phyloP scores from a whole-genome alignment of 2,888 invertebrate genomes.

The Atherix ibis region DNA sequence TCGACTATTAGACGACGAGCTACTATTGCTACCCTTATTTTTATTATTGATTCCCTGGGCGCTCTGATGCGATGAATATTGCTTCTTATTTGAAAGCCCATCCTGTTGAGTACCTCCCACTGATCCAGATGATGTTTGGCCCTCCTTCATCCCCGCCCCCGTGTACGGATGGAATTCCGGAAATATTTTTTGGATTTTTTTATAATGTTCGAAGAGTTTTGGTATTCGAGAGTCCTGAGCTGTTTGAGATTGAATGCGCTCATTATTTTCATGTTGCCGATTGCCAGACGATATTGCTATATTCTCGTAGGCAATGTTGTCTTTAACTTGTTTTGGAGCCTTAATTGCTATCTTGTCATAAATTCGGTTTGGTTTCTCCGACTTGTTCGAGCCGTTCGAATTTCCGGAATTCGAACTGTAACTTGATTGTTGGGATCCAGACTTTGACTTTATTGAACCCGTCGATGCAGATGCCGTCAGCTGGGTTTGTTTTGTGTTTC shows the following conservation, averaged over 20 bases:
- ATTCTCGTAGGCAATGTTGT: constrained; percentile 14
- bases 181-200: constrained; percentile 62
- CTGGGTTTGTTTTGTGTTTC: background rate
- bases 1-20: constrained; percentile 3
- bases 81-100: constrained; percentile 5
- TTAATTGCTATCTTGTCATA: constrained; percentile 24
- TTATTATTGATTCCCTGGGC: background rate
- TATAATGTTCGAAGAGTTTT: constrained; percentile 54
- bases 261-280: background rate
- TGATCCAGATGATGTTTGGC: constrained; percentile 13
- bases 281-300: background rate
- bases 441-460: constrained; percentile 7
- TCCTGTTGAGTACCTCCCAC: constrained; percentile 3
- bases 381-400: background rate
- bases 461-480: constrained; percentile 9
- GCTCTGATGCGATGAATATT: constrained; percentile 4
- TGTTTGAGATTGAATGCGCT: background rate
- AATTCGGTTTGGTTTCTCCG: constrained; percentile 9
- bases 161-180: constrained; percentile 45
- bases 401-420: constrained; percentile 6
- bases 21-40: constrained; percentile 6
- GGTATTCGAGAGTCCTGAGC: constrained; percentile 40
- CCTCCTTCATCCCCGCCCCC: constrained; percentile 18
- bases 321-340: constrained; percentile 31
- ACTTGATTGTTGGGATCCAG: constrained; percentile 7